Conservation (phyloP, 2,888 invertebrate genomes). For the Drosophila recens region DNA sequence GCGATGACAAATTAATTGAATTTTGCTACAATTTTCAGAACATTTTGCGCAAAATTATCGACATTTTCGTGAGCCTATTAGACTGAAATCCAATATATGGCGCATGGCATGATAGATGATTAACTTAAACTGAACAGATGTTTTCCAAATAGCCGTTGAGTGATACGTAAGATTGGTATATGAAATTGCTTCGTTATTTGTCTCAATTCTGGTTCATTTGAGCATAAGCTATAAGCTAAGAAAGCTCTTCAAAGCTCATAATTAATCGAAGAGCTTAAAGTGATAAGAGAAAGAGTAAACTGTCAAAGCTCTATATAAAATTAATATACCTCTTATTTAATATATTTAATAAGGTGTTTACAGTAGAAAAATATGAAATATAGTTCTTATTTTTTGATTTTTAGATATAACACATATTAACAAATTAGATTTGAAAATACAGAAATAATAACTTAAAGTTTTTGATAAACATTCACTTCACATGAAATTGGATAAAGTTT, state of each 20-base stretch:
- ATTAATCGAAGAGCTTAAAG: neutral
- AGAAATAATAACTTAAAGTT: too few relatives aligned
- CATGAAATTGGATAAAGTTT: too few relatives aligned
- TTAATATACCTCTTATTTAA: neutral
- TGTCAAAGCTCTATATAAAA: neutral
- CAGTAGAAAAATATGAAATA: neutral
- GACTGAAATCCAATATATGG: slow-evolving; percentile 59
- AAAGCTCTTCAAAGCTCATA: neutral
- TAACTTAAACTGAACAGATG: slow-evolving; percentile 55
- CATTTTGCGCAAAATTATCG: slow-evolving; percentile 46
- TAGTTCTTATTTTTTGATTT: neutral
- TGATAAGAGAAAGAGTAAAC: neutral
- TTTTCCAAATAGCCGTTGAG: neutral
- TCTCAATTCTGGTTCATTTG: neutral
- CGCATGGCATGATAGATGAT: slow-evolving; percentile 61
- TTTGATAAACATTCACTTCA: too few relatives aligned
- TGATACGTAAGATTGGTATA: neutral
- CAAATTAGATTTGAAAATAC: too few relatives aligned
- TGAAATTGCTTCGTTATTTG: neutral
- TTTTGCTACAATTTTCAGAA: slow-evolving; percentile 54
- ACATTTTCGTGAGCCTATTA: slow-evolving; percentile 42
- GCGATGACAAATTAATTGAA: slow-evolving; percentile 75
- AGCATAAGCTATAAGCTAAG: neutral
- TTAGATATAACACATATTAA: too few relatives aligned
- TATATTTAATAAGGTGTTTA: neutral